A percentile compares a stretch with the other conserved stretches of the same genome.
Evolutionary conservation across 2,888 invertebrate species (phyloP).

Genomic region (Exocentrus adspersus): DNA sequence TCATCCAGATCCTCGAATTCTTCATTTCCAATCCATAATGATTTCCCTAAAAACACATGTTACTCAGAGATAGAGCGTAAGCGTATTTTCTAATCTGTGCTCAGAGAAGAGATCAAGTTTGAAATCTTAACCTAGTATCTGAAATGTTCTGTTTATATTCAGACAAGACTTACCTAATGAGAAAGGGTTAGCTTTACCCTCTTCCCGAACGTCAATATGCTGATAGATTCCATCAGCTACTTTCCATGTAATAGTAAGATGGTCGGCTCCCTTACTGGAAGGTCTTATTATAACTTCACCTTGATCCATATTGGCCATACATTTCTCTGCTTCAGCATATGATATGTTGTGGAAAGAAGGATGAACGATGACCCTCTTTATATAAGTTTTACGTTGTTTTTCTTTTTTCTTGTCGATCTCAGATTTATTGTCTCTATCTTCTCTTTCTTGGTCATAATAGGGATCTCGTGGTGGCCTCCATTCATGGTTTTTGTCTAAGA

Average conservation of each 20-base stretch:
- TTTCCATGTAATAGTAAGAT: slow-evolving; percentile 99
- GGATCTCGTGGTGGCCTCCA: slow-evolving; percentile 91
- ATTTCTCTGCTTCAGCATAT: slow-evolving; percentile 89
- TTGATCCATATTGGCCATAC: slow-evolving; percentile 92
- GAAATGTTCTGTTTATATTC: too few relatives aligned
- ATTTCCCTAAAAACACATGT: slow-evolving; percentile 74
- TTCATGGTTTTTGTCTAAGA: slow-evolving; percentile 88
- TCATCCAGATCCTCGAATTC: slow-evolving; percentile 99
- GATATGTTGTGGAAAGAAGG: slow-evolving; percentile 97
- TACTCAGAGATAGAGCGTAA: not conserved
- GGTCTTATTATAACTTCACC: slow-evolving; percentile 97
- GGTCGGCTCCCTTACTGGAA: slow-evolving; percentile 93
- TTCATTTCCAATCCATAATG: slow-evolving; percentile 87
- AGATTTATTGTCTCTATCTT: slow-evolving; percentile 80
- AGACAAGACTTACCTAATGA: slow-evolving; percentile 74
- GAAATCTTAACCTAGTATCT: too few relatives aligned
- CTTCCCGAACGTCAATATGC: slow-evolving; percentile 95
- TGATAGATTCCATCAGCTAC: slow-evolving; percentile 93
- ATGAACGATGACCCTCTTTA: slow-evolving; percentile 97
- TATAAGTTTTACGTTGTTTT: slow-evolving; percentile 85
- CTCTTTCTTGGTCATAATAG: slow-evolving; percentile 89
- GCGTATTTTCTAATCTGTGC: too few relatives aligned
- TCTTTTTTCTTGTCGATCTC: slow-evolving; percentile 86
- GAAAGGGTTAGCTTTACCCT: slow-evolving; percentile 96
- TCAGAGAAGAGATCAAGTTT: too few relatives aligned